These are phyloP conservation scores for Acronicta alni DNA, from an alignment of 2,888 invertebrate species.

Conservation along the genomic window DNA sequence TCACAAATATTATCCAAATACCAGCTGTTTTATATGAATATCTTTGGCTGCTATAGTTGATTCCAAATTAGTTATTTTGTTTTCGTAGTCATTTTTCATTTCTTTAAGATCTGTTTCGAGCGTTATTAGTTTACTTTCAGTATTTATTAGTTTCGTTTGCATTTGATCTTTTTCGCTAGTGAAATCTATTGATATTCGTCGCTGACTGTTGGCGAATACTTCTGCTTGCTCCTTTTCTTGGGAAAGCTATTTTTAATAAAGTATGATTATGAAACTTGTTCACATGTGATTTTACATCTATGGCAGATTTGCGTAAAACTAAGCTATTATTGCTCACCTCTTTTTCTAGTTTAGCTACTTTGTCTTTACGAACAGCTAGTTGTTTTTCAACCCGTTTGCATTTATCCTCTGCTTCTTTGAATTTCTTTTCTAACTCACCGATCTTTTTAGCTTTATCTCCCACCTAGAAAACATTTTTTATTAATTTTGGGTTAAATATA, in stretches of 20 bases:
- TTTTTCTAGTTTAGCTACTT: conserved; percentile 89
- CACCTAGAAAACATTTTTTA: conserved; percentile 77
- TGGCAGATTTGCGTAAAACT: conserved; percentile 5
- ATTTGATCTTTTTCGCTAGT: conserved; percentile 85
- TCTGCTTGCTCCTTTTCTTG: conserved; percentile 85
- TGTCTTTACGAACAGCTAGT: conserved; percentile 87
- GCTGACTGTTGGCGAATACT: conserved; percentile 75
- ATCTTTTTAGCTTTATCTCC: conserved; percentile 91
- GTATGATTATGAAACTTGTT: conserved; percentile 30
- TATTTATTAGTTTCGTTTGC: conserved; percentile 79
- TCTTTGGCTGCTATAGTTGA: conserved; percentile 89
- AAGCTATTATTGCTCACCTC: conserved; percentile 79
- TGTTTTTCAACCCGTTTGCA: conserved; percentile 89
- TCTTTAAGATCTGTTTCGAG: conserved; percentile 86
- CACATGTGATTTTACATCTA: conserved; percentile 35
- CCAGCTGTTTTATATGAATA: conserved; percentile 90
- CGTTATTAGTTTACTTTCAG: conserved; percentile 84
- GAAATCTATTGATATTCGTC: conserved; percentile 81
- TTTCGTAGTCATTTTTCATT: conserved; percentile 89
- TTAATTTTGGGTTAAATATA: background rate
- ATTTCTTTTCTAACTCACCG: conserved; percentile 91
- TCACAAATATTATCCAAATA: conserved; percentile 66
- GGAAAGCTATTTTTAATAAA: conserved; percentile 78
- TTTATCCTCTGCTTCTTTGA: conserved; percentile 92
- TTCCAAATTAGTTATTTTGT: conserved; percentile 90